Conservation (phyloP, 92 coral and sea anemone species). For the Porites divaricata region DNA sequence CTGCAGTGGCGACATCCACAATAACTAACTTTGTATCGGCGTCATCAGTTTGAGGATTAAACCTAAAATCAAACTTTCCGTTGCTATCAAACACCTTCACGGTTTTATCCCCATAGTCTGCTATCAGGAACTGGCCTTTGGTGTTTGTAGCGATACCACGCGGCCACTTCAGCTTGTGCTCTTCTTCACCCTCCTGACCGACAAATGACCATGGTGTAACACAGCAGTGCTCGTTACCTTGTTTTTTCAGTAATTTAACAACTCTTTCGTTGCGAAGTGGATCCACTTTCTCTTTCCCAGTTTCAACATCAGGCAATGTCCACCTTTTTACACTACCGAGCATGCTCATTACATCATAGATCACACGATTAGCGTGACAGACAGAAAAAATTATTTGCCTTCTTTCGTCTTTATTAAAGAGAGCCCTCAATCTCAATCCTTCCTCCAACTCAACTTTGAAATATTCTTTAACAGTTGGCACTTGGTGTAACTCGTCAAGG, state of each 20-base stretch:
- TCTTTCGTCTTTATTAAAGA: too few relatives aligned
- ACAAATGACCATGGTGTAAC: constrained; percentile 2
- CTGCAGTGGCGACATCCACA: not conserved
- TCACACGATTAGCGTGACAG: too few relatives aligned
- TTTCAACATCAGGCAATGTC: constrained; percentile 12
- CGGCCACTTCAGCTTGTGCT: constrained; percentile 30
- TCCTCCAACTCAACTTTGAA: too few relatives aligned
- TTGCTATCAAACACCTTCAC: constrained; percentile 45
- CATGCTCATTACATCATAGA: too few relatives aligned
- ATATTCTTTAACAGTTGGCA: too few relatives aligned
- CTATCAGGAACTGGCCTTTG: not conserved
- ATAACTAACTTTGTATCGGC: not conserved
- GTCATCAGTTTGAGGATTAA: not conserved
- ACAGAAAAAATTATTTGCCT: too few relatives aligned
- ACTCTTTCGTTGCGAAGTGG: not conserved
- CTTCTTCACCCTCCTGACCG: not conserved
- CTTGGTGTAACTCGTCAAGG: too few relatives aligned
- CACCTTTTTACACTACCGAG: too few relatives aligned
- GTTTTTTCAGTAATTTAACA: not conserved
- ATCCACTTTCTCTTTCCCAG: constrained; percentile 1
- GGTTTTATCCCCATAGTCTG: constrained; percentile 39
- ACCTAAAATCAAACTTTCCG: not conserved
- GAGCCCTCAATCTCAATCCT: too few relatives aligned
- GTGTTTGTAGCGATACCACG: constrained; percentile 37
- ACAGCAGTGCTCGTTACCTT: not conserved